Evolutionary conservation across 2,888 invertebrate species (phyloP).

Genomic region (Drosophila hamatofila): DNA sequence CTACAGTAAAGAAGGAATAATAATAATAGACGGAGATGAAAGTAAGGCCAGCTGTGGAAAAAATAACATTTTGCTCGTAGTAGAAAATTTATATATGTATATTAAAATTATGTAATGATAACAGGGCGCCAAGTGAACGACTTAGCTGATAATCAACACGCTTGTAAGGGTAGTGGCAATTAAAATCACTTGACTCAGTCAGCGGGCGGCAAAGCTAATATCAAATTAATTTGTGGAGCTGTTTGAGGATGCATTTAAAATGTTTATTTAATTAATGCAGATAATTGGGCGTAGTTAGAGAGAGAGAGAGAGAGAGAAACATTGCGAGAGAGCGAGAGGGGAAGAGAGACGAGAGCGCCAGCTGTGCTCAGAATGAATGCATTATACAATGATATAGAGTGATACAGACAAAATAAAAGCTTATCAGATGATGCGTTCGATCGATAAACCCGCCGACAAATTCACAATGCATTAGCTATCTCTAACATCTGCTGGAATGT

Average conservation of each 20-base stretch:
- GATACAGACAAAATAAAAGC: neutral
- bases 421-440: constrained; percentile 5
- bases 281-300: constrained; percentile 51
- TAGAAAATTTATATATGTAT: neutral
- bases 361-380: constrained; percentile 14
- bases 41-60: constrained; percentile 1
- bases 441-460: constrained; percentile 17
- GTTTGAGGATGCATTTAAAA: constrained; percentile 67
- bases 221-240: constrained; percentile 73
- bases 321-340: neutral
- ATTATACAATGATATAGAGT: neutral
- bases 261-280: constrained; percentile 74
- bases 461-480: neutral
- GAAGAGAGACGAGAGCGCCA: neutral
- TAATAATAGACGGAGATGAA: constrained; percentile 21
- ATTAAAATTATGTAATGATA: neutral
- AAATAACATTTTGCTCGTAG: neutral
- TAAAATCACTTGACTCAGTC: constrained; percentile 59
- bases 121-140: neutral
- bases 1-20: constrained; percentile 24
- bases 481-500: neutral
- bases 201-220: constrained; percentile 52
- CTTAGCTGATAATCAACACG: constrained; percentile 19
- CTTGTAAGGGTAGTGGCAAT: constrained; percentile 46
- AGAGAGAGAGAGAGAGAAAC: neutral